A percentile compares a stretch with the other conserved stretches of the same genome.
Evolutionary conservation across 2,113 vertebrate species (phyloP).

Genomic region (Talpa occidentalis): DNA sequence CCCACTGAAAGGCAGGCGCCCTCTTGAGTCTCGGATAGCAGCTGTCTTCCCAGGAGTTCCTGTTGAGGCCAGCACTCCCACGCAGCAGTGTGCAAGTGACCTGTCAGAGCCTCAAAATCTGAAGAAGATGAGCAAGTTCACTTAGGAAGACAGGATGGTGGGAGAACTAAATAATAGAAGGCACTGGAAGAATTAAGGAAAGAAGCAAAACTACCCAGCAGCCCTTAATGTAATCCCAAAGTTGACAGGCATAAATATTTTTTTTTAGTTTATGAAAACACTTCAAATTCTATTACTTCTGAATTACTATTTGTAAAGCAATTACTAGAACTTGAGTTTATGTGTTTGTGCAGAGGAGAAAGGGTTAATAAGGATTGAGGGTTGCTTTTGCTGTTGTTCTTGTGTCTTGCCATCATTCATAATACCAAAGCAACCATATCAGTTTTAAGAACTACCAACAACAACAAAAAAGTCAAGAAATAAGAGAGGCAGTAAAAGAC

Average conservation of each 20-base stretch:
- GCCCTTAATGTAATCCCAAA: background rate
- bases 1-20: background rate
- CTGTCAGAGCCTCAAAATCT: background rate
- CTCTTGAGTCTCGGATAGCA: background rate
- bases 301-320: constrained; percentile 34
- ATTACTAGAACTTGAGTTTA: background rate
- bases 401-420: background rate
- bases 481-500: background rate
- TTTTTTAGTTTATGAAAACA: constrained; percentile 18
- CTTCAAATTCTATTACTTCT: constrained; percentile 37
- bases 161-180: background rate
- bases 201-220: background rate
- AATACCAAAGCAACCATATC: background rate
- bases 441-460: background rate
- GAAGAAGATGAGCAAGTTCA: background rate
- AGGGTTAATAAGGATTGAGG: background rate
- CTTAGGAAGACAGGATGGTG: background rate
- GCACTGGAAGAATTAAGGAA: background rate
- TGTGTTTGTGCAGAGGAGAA: background rate
- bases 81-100: background rate
- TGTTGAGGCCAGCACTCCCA: background rate
- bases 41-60: constrained; percentile 15
- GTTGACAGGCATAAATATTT: background rate
- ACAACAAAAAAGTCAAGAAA: background rate
- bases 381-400: background rate